A percentile compares a stretch with the other conserved stretches of the same genome.
Conservation (phyloP, 23 tunicate genomes). For the Corella eumyota region DNA sequence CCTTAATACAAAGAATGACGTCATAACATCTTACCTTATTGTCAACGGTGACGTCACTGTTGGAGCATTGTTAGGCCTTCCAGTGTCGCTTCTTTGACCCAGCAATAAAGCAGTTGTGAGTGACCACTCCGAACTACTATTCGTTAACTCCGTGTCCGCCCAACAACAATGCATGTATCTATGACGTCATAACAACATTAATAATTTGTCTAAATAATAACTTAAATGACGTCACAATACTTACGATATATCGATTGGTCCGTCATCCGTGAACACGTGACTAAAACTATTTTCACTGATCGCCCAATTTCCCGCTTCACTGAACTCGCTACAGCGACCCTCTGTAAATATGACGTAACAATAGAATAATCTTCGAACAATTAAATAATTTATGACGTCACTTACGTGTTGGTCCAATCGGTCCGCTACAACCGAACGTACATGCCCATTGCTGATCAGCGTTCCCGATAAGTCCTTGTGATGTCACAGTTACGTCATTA, state of each 20-base stretch:
- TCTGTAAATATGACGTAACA: too few species aligned
- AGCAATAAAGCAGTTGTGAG: slow-evolving; percentile 22
- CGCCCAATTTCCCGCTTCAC: slow-evolving; percentile 26
- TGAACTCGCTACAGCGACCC: slow-evolving; percentile 25
- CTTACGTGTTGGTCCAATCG: slow-evolving; percentile 47
- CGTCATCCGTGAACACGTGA: slow-evolving; percentile 19
- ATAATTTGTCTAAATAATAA: not conserved
- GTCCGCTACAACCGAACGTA: slow-evolving; percentile 37
- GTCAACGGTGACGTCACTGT: slow-evolving; percentile 24
- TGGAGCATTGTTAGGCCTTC: slow-evolving; percentile 32
- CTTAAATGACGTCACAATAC: slow-evolving; percentile 2
- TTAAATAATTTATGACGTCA: too few species aligned
- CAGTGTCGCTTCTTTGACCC: slow-evolving; percentile 29
- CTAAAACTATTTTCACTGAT: slow-evolving; percentile 16
- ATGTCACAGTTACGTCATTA: slow-evolving; percentile 21
- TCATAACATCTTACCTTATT: slow-evolving; percentile 57
- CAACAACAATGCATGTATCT: slow-evolving; percentile 50
- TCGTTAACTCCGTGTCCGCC: slow-evolving; percentile 14
- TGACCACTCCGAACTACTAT: slow-evolving; percentile 27
- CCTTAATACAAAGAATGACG: too few species aligned
- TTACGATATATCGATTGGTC: slow-evolving; percentile 30
- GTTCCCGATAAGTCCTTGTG: slow-evolving; percentile 23
- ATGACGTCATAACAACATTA: too few species aligned
- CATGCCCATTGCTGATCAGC: slow-evolving; percentile 33
- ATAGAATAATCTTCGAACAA: too few species aligned